These are phyloP conservation scores for Vidua macroura DNA, from an alignment of 2,113 vertebrate genomes.

Conservation along the genomic window DNA sequence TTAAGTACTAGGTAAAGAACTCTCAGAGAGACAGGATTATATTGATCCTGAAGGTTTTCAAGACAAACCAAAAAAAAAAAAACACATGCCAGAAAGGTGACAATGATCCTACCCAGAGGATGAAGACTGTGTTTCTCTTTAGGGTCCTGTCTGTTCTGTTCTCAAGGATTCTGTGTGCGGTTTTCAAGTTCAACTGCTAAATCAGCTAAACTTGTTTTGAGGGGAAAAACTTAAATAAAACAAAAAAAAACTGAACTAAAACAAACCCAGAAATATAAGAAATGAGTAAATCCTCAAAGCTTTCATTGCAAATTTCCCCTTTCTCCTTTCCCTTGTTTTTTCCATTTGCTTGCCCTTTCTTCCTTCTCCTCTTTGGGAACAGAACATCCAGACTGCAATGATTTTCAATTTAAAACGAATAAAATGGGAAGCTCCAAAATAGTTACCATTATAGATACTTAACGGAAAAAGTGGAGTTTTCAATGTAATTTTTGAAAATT, in stretches of 20 bases:
- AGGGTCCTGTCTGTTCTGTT: not conserved
- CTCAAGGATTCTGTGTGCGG: not conserved
- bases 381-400: not conserved
- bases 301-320: not conserved
- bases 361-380: accelerated
- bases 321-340: not conserved
- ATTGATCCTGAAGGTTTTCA: not conserved
- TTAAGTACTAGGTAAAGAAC: not conserved
- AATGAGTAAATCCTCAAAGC: not conserved
- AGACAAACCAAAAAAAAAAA: not conserved
- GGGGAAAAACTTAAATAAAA: not conserved
- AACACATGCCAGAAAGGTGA: not conserved
- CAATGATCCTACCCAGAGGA: not conserved
- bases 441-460: not conserved
- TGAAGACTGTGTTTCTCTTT: not conserved
- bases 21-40: not conserved
- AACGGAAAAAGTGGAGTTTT: not conserved
- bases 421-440: not conserved
- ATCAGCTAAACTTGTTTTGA: not conserved
- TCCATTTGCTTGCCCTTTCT: accelerated
- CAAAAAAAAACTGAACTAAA: not conserved
- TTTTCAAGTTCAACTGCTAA: not conserved
- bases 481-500: not conserved
- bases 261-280: not conserved
- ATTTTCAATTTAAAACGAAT: not conserved